These are phyloP conservation scores for Drosophila miranda DNA, from an alignment of 1,140 invertebrate genomes.

Conservation along the genomic window DNA sequence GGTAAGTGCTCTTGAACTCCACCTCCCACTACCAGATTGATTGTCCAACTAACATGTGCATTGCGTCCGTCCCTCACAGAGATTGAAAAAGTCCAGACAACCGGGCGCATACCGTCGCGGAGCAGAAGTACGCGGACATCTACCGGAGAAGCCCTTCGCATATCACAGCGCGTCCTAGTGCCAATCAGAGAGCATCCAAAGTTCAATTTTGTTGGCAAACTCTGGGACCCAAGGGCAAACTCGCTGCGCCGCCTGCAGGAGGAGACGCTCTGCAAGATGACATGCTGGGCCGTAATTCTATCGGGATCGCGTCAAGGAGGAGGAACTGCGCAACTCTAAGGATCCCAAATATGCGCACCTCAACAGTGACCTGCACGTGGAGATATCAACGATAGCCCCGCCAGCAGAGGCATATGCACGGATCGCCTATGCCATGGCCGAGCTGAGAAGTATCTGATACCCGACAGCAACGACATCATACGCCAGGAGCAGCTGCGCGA, in stretches of 20 bases:
- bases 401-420: constrained; percentile 95
- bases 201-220: constrained; percentile 98
- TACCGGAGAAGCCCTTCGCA: constrained; percentile 92
- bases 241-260: constrained; percentile 96
- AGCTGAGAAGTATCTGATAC: constrained; percentile 88
- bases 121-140: constrained; percentile 91
- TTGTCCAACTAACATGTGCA: neutral
- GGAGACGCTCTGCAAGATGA: constrained; percentile 97
- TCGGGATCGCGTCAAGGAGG: constrained; percentile 96
- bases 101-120: constrained; percentile 85
- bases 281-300: constrained; percentile 95
- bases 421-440: constrained; percentile 93
- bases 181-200: constrained; percentile 94
- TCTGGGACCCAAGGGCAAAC: constrained; percentile 96
- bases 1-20: constrained; percentile 83
- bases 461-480: constrained; percentile 91
- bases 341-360: constrained; percentile 97
- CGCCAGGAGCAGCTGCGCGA: constrained; percentile 90
- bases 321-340: constrained; percentile 91
- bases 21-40: too few species aligned
- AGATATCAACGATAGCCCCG: constrained; percentile 94
- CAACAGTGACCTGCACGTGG: constrained; percentile 95
- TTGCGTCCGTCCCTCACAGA: constrained; percentile 81
- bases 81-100: constrained; percentile 85
- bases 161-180: constrained; percentile 92